phyloP scores from a whole-genome alignment of 2,113 vertebrate genomes.

The Garra rufa region DNA sequence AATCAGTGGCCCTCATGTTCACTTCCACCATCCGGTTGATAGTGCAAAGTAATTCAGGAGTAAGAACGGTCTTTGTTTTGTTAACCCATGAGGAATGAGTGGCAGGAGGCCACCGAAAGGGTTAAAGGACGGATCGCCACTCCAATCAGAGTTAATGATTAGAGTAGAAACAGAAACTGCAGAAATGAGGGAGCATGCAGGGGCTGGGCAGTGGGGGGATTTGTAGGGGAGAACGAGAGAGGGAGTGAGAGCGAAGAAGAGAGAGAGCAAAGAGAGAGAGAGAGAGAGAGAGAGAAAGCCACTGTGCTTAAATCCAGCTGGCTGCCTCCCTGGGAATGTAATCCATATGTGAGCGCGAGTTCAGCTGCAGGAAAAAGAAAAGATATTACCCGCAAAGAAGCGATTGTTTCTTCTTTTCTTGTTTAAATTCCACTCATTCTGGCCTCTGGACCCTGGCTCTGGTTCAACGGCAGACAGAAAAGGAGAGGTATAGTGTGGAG shows the following conservation, averaged over 20 bases:
- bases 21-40: constrained; percentile 2
- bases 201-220: constrained; percentile 33
- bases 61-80: constrained; percentile 13
- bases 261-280: constrained; percentile 16
- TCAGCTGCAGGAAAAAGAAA: constrained; percentile 61
- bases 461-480: constrained; percentile 37
- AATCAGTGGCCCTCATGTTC: constrained; percentile 23
- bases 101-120: constrained; percentile 22
- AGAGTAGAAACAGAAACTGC: constrained; percentile 41
- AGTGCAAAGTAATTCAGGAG: background rate
- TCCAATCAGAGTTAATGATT: constrained; percentile 63
- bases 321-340: constrained; percentile 60
- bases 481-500: constrained; percentile 22
- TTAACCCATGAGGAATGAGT: background rate
- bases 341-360: constrained; percentile 65
- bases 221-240: background rate
- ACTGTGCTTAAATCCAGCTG: constrained; percentile 59
- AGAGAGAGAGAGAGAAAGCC: constrained; percentile 20
- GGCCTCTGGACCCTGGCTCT: constrained; percentile 55
- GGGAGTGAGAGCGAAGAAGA: background rate
- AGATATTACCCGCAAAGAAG: constrained; percentile 59
- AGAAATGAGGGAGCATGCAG: constrained; percentile 48
- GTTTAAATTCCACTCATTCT: constrained; percentile 69
- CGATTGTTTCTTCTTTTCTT: constrained; percentile 64
- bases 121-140: constrained; percentile 48